A percentile compares a stretch with the other conserved stretches of the same genome.
These are phyloP conservation scores for Sparus aurata DNA, from an alignment of 2,797 vertebrate genomes.

Conservation along the genomic window DNA sequence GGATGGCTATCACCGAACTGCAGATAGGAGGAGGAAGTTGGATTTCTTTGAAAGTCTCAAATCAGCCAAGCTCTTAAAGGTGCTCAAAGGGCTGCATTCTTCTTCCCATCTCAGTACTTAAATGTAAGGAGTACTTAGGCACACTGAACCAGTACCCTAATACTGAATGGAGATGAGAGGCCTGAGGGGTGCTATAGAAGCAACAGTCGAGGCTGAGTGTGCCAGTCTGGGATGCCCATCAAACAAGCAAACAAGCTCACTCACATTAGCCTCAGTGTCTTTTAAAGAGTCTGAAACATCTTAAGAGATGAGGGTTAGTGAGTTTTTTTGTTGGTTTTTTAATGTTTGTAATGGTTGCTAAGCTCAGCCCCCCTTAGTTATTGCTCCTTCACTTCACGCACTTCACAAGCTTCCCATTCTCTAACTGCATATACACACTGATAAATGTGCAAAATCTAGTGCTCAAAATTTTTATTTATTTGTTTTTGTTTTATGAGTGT, in stretches of 20 bases:
- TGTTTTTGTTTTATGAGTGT: background rate
- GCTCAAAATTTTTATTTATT: background rate
- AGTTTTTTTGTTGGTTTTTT: background rate
- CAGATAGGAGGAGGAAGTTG: conserved; percentile 24
- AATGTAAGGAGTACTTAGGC: conserved; percentile 42
- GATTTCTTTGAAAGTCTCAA: conserved; percentile 56
- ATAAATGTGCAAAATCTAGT: background rate
- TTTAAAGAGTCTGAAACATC: background rate
- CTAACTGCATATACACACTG: no score
- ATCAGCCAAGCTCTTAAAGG: conserved; percentile 48
- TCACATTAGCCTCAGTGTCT: background rate
- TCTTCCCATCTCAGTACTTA: conserved; percentile 28
- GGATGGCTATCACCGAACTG: conserved; percentile 29
- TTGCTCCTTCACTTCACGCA: no score
- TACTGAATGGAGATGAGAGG: conserved; percentile 37
- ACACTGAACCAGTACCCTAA: conserved; percentile 10
- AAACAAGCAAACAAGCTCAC: conserved; percentile 12
- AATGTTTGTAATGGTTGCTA: background rate
- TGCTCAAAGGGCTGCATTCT: conserved; percentile 53
- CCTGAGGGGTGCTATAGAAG: conserved; percentile 32
- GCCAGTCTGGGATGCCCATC: conserved; percentile 3
- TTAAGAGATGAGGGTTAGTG: background rate
- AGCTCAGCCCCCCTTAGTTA: background rate
- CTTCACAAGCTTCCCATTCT: background rate
- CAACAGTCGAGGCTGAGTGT: conserved; percentile 1